Percentiles rank a stretch among this genome's conserved stretches.
These are phyloP conservation scores for Alcedo quadribrachys DNA, from an alignment of 2,797 vertebrate species.

Conservation along the genomic window DNA sequence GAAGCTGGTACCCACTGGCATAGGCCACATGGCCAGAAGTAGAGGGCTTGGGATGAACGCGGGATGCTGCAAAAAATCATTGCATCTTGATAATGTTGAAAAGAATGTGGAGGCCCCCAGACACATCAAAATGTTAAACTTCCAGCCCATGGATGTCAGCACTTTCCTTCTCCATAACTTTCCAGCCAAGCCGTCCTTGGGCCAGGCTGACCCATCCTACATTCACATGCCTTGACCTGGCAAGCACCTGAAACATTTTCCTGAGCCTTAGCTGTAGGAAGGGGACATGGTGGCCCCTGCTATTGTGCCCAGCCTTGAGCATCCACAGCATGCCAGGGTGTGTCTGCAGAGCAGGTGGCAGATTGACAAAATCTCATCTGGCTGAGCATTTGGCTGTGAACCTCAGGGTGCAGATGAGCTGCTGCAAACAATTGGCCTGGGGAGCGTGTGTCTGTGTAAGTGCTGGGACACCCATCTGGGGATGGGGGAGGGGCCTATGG, in stretches of 20 bases:
- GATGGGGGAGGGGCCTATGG: too few species aligned
- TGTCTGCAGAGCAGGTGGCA: not conserved
- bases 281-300: not conserved
- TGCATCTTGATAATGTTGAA: not conserved
- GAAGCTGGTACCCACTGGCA: not conserved
- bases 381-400: not conserved
- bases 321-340: fast-evolving
- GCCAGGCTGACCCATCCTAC: fast-evolving
- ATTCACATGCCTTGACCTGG: fast-evolving
- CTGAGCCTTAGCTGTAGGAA: not conserved
- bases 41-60: not conserved
- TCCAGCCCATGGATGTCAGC: not conserved
- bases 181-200: not conserved
- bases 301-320: not conserved
- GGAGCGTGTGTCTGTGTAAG: fast-evolving
- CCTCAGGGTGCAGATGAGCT: not conserved
- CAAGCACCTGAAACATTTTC: not conserved
- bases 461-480: not conserved
- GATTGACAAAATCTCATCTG: fast-evolving
- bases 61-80: not conserved
- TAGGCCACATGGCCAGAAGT: not conserved
- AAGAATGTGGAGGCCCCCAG: too few species aligned
- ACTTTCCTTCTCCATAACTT: not conserved
- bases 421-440: fast-evolving
- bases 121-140: not conserved